Evolutionary conservation across 2,113 vertebrate genomes (phyloP).

Genomic region (Elaphurus davidianus): DNA sequence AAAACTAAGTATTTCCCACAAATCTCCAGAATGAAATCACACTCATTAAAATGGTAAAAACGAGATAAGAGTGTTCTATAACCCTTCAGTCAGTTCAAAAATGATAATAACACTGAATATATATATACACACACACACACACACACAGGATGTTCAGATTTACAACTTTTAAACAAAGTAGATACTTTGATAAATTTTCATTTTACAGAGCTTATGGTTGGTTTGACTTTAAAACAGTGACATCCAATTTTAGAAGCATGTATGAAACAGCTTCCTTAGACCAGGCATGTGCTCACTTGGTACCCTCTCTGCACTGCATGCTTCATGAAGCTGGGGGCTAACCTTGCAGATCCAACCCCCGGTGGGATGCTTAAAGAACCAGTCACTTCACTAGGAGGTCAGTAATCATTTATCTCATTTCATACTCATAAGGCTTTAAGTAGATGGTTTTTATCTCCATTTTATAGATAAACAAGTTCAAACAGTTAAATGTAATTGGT

Average conservation of each 20-base stretch:
- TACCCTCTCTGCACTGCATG: rapidly evolving
- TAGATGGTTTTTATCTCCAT: not conserved
- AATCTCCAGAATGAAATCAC: not conserved
- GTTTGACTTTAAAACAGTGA: not conserved
- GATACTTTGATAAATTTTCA: not conserved
- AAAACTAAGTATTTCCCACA: not conserved
- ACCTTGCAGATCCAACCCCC: not conserved
- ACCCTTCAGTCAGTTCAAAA: not conserved
- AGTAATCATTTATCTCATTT: not conserved
- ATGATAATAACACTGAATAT: not conserved
- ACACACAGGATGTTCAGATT: not conserved
- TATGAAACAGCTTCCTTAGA: not conserved
- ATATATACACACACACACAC: not conserved
- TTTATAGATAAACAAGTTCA: not conserved
- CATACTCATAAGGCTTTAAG: not conserved
- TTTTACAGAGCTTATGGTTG: not conserved
- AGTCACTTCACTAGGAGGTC: not conserved
- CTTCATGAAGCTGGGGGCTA: not conserved
- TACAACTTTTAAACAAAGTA: not conserved
- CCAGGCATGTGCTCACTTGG: not conserved
- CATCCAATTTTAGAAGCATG: not conserved
- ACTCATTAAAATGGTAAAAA: not conserved
- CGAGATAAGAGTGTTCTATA: not conserved
- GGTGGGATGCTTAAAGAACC: not conserved
- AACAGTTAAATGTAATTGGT: not conserved